phyloP scores from a whole-genome alignment of 2,113 vertebrate genomes.

The Pseudorectes ferrugineus region DNA sequence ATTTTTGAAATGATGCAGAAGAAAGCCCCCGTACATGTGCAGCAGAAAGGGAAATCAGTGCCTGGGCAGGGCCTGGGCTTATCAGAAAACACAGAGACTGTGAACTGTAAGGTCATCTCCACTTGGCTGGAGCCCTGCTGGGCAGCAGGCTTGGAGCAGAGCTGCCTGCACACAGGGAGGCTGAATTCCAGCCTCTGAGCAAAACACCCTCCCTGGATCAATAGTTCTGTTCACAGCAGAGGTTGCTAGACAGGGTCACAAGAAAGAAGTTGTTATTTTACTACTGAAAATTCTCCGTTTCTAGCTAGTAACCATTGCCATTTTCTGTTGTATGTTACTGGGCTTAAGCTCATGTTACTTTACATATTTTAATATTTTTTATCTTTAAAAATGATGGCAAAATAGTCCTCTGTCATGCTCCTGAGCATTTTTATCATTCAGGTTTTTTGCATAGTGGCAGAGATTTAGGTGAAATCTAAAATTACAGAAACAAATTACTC shows the following conservation, averaged over 20 bases:
- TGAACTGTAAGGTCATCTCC: background rate
- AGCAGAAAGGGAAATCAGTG: background rate
- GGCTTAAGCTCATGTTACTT: background rate
- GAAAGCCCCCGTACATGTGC: background rate
- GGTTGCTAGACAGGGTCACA: background rate
- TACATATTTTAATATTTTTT: background rate
- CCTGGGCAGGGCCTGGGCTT: background rate
- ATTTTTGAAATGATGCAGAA: background rate
- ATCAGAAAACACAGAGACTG: background rate
- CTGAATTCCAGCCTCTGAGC: background rate
- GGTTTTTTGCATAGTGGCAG: background rate
- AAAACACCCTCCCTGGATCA: background rate
- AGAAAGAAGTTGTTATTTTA: background rate
- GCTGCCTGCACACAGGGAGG: background rate
- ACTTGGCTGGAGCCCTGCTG: background rate
- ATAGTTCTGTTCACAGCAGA: slow-evolving; percentile 15
- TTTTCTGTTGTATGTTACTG: background rate
- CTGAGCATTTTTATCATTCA: background rate
- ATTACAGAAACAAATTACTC: background rate
- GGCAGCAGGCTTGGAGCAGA: background rate
- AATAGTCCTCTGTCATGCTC: background rate
- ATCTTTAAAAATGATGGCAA: background rate
- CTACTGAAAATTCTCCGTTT: background rate
- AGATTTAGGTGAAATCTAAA: background rate
- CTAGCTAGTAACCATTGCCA: background rate